A percentile compares a stretch with the other conserved stretches of the same genome.
Conservation (phyloP, 2,113 vertebrate species). For the Passer domesticus region DNA sequence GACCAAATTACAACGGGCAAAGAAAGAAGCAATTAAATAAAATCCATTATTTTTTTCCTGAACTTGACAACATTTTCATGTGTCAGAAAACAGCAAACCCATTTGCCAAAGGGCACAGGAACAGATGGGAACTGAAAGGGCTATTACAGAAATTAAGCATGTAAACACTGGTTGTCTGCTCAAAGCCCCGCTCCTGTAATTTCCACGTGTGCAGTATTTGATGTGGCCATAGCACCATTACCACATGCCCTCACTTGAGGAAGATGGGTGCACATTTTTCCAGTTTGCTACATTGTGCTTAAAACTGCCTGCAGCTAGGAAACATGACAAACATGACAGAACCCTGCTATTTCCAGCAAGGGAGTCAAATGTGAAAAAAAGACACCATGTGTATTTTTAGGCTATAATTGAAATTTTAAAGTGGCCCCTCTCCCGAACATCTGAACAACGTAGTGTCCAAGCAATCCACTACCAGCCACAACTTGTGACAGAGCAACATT, state of each 20-base stretch:
- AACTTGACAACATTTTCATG: fast-evolving
- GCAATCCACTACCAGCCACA: neutral
- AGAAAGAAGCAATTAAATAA: neutral
- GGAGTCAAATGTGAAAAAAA: neutral
- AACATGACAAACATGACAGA: neutral
- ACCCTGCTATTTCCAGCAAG: neutral
- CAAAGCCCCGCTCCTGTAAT: neutral
- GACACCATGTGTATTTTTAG: neutral
- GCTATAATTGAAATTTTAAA: neutral
- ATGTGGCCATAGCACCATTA: neutral
- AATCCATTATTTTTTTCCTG: neutral
- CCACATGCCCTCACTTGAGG: neutral
- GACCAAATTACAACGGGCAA: neutral
- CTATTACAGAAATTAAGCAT: neutral
- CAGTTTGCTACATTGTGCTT: neutral
- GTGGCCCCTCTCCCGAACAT: neutral
- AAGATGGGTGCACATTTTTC: neutral
- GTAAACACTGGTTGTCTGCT: neutral
- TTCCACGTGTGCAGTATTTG: neutral
- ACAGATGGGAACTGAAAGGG: neutral
- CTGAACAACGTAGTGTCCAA: neutral
- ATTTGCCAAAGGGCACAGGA: neutral
- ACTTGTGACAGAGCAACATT: neutral
- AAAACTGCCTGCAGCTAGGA: neutral
- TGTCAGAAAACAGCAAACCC: neutral